Conservation (phyloP, 2,888 invertebrate species). For the Crepidodera aurea region DNA sequence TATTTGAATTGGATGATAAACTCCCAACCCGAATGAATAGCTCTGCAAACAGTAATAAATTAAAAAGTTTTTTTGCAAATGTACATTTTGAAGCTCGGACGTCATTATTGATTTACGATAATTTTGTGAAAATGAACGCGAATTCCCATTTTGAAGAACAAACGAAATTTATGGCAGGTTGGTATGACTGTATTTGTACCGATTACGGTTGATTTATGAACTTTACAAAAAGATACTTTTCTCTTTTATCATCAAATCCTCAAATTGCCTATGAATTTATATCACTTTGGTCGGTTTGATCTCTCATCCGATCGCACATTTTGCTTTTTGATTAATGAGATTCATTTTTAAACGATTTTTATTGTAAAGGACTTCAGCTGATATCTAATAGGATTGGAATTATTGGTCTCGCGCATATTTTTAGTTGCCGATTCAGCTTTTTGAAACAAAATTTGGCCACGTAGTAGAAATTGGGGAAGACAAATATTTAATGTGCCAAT, state of each 20-base stretch:
- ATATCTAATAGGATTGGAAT: background rate
- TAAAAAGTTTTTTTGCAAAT: slow-evolving; percentile 54
- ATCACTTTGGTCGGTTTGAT: slow-evolving; percentile 35
- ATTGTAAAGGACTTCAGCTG: background rate
- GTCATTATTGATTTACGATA: slow-evolving; percentile 61
- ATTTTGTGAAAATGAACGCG: slow-evolving; percentile 61
- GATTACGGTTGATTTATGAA: slow-evolving; percentile 55
- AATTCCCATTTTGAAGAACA: slow-evolving; percentile 61
- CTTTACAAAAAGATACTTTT: slow-evolving; percentile 50
- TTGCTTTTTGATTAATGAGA: background rate
- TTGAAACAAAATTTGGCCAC: no score
- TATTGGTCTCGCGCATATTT: background rate
- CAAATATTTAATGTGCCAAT: no score
- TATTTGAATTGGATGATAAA: slow-evolving; percentile 50
- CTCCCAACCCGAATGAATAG: slow-evolving; percentile 52
- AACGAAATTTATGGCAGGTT: slow-evolving; percentile 58
- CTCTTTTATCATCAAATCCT: slow-evolving; percentile 51
- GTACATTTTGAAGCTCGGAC: slow-evolving; percentile 59
- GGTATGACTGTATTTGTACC: slow-evolving; percentile 54
- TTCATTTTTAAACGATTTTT: background rate
- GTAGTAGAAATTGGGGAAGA: no score
- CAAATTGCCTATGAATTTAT: slow-evolving; percentile 47
- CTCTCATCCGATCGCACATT: slow-evolving; percentile 3
- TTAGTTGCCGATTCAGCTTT: no score
- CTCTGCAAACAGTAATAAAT: slow-evolving; percentile 55